phyloP scores from a whole-genome alignment of 2,888 invertebrate genomes.

The Nomada fabriciana region DNA sequence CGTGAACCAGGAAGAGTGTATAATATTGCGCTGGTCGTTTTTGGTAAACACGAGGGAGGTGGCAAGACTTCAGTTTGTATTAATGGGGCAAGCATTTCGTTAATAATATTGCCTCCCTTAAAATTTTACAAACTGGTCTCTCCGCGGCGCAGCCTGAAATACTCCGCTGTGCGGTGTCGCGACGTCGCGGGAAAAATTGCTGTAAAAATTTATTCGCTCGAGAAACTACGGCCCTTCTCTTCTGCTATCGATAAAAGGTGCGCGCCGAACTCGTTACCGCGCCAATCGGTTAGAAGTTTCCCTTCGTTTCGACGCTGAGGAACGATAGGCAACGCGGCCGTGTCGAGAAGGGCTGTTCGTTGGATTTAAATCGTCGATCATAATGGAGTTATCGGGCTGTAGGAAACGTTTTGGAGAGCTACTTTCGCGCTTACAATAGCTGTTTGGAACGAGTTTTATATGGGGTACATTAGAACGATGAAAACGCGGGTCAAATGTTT shows the following conservation, averaged over 20 bases:
- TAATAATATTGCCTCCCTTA: too few species aligned
- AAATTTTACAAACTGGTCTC: too few species aligned
- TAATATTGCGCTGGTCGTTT: too few species aligned
- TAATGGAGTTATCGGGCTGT: conserved; percentile 6
- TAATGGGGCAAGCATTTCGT: too few species aligned
- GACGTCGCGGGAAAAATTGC: conserved; percentile 38
- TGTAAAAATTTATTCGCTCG: conserved; percentile 13
- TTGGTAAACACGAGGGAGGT: too few species aligned
- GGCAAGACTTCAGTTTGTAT: too few species aligned
- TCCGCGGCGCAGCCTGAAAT: too few species aligned
- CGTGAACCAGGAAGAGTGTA: too few species aligned
- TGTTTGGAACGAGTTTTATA: background rate
- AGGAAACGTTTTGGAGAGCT: conserved; percentile 1
- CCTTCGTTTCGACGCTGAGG: conserved; percentile 4
- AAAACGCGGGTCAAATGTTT: background rate
- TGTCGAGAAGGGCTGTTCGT: background rate
- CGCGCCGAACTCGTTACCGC: background rate
- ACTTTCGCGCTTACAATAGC: background rate
- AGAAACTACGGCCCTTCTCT: background rate
- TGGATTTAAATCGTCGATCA: conserved; percentile 25
- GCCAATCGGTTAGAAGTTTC: conserved; percentile 11
- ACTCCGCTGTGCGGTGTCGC: too few species aligned
- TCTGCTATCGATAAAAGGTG: background rate
- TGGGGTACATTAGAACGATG: background rate
- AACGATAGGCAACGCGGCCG: background rate